A percentile compares a stretch with the other conserved stretches of the same genome.
Conservation (phyloP, 2,113 vertebrate genomes). For the Parus major region DNA sequence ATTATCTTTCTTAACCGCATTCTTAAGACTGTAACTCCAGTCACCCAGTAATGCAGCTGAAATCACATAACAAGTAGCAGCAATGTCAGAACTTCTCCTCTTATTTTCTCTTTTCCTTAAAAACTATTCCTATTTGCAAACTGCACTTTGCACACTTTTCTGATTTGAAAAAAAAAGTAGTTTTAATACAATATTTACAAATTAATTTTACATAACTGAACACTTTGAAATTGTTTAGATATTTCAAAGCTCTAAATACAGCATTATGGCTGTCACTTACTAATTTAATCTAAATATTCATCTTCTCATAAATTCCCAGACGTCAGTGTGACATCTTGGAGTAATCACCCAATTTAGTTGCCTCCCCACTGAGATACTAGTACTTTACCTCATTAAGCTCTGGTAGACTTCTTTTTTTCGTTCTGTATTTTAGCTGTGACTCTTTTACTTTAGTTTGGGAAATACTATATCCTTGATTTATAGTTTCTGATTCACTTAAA, state of each 20-base stretch:
- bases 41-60: background rate
- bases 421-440: background rate
- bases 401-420: background rate
- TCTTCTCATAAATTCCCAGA: background rate
- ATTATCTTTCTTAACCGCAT: background rate
- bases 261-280: background rate
- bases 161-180: background rate
- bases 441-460: background rate
- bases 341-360: slow-evolving; percentile 18
- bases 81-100: background rate
- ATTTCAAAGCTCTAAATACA: background rate
- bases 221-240: background rate
- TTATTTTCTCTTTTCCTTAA: background rate
- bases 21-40: background rate
- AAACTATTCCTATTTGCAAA: background rate
- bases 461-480: background rate
- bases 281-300: background rate
- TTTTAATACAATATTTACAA: background rate
- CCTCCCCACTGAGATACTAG: background rate
- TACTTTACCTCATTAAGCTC: background rate
- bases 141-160: background rate
- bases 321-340: background rate
- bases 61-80: background rate
- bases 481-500: background rate
- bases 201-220: background rate